phyloP scores from a whole-genome alignment of 2,888 invertebrate genomes.

The Melinaea marsaeus region DNA sequence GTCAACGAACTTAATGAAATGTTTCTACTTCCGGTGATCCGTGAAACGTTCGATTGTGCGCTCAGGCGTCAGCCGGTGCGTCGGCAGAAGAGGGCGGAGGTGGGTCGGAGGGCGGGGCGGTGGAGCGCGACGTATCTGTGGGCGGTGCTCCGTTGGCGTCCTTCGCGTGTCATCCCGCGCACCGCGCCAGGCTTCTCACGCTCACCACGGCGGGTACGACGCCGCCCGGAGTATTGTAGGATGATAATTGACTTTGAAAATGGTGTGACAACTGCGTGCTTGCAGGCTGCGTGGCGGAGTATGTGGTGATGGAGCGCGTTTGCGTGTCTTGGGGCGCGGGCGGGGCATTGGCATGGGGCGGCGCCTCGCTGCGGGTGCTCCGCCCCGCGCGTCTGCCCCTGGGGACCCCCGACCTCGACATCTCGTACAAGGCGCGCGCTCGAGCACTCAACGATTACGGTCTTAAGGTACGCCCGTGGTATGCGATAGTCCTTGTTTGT shows the following conservation, averaged over 20 bases:
- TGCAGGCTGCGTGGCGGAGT: constrained; percentile 82
- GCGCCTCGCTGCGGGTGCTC: constrained; percentile 69
- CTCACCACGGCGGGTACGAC: constrained; percentile 75
- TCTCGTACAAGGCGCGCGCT: constrained; percentile 84
- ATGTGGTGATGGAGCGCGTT: constrained; percentile 88
- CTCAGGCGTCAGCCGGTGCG: constrained; percentile 23
- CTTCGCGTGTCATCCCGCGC: constrained; percentile 92
- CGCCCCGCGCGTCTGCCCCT: constrained; percentile 58
- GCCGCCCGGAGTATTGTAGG: neutral
- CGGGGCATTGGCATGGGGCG: constrained; percentile 83
- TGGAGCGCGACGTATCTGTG: constrained; percentile 57
- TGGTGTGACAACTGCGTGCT: neutral
- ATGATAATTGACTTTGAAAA: neutral
- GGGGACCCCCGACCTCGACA: constrained; percentile 80
- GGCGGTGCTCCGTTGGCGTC: constrained; percentile 77
- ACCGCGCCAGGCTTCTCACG: constrained; percentile 86
- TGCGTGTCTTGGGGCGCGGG: constrained; percentile 89
- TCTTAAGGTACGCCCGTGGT: constrained; percentile 77
- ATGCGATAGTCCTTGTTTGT: neutral
- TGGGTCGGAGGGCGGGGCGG: constrained; percentile 45
- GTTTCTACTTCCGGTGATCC: neutral
- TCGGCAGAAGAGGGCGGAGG: constrained; percentile 49
- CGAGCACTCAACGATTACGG: constrained; percentile 88
- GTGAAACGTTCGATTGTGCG: too few species aligned
- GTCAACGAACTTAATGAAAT: constrained; percentile 15